Evolutionary conservation across 2,797 vertebrate genomes (phyloP).

Genomic region (Heliangelus exortis): DNA sequence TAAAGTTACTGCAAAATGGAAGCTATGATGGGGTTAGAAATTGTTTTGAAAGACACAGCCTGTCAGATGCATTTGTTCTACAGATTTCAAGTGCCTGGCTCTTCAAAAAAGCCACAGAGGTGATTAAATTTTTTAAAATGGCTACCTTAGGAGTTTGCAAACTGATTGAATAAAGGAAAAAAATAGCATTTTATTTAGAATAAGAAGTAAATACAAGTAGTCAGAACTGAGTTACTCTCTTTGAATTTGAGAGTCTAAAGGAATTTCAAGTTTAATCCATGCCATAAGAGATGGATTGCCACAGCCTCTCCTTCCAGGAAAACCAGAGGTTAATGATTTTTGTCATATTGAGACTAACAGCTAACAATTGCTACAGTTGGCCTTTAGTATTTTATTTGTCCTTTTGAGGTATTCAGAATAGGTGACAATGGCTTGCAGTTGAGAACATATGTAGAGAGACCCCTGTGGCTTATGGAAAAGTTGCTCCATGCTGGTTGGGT

Average conservation of each 20-base stretch:
- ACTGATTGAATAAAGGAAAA: not conserved
- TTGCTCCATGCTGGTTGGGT: constrained; percentile 90
- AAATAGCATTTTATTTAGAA: constrained; percentile 24
- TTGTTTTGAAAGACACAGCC: constrained; percentile 31
- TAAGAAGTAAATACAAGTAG: constrained; percentile 24
- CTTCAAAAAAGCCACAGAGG: constrained; percentile 33
- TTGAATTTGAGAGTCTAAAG: constrained; percentile 12
- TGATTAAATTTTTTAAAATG: not conserved
- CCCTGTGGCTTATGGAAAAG: constrained; percentile 93
- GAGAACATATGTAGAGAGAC: constrained; percentile 99
- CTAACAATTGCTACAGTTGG: constrained; percentile 97
- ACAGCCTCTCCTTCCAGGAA: constrained; percentile 81
- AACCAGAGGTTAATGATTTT: constrained; percentile 88
- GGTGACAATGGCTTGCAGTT: constrained; percentile 98
- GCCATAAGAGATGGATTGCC: constrained; percentile 51
- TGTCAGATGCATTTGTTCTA: constrained; percentile 23
- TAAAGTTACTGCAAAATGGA: constrained; percentile 42
- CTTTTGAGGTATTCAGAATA: constrained; percentile 97
- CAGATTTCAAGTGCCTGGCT: constrained; percentile 37
- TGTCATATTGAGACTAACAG: constrained; percentile 95
- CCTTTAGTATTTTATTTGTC: constrained; percentile 90
- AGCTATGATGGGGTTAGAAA: constrained; percentile 15
- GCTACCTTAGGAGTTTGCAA: constrained; percentile 42
- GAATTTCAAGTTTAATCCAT: constrained; percentile 60
- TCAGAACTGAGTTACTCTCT: constrained; percentile 1